phyloP scores from a whole-genome alignment of 2,888 invertebrate genomes.

The Ecliptopera silaceata region DNA sequence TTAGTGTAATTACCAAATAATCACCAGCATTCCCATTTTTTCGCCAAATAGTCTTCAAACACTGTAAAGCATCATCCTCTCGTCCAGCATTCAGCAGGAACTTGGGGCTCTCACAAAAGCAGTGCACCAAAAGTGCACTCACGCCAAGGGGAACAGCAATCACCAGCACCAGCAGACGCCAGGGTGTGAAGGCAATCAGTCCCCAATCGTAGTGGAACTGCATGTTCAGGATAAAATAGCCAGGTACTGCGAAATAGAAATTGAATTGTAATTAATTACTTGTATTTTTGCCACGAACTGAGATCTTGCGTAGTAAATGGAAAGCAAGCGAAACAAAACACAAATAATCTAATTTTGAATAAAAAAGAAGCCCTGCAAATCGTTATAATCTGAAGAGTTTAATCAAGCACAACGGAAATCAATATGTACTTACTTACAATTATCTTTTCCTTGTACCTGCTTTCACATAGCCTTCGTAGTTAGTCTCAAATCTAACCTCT shows the following conservation, averaged over 20 bases:
- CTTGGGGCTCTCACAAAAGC: constrained; percentile 88
- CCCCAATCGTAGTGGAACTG: constrained; percentile 43
- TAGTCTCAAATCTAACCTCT: constrained; percentile 12
- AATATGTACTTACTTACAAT: neutral
- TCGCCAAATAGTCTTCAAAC: constrained; percentile 80
- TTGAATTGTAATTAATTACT: constrained; percentile 16
- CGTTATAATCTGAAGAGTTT: neutral
- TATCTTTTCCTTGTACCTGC: constrained; percentile 11
- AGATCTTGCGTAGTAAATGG: too few species aligned
- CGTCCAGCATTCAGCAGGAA: constrained; percentile 84
- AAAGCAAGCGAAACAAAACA: too few species aligned
- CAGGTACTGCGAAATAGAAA: constrained; percentile 32
- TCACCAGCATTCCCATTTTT: constrained; percentile 66
- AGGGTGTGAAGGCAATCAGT: constrained; percentile 46
- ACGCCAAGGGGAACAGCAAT: constrained; percentile 80
- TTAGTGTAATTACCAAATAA: constrained; percentile 39
- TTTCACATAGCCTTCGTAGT: constrained; percentile 26
- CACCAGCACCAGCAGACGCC: constrained; percentile 52
- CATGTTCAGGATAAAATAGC: constrained; percentile 44
- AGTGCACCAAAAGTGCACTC: constrained; percentile 76
- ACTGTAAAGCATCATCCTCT: constrained; percentile 80
- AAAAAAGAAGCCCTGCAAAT: neutral
- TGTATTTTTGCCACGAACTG: too few species aligned
- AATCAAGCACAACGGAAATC: constrained; percentile 1
- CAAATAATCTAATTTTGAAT: neutral